These are phyloP conservation scores for Pterostichus niger DNA, from an alignment of 2,888 invertebrate species.

Conservation along the genomic window DNA sequence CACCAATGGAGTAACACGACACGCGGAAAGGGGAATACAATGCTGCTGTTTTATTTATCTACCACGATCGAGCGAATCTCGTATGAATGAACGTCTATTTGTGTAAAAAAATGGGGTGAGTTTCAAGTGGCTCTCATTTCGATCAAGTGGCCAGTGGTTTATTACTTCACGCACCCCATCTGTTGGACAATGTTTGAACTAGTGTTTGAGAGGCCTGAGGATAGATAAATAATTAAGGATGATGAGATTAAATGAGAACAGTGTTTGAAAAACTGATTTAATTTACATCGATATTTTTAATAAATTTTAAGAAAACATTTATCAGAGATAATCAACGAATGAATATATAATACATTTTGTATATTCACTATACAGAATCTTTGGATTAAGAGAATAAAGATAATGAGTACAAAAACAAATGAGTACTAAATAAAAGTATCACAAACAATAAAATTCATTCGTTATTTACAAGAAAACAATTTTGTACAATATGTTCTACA, in stretches of 20 bases:
- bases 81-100: conserved; percentile 36
- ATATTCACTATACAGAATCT: conserved; percentile 65
- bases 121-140: conserved; percentile 60
- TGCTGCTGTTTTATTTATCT: conserved; percentile 58
- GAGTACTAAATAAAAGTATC: conserved; percentile 21
- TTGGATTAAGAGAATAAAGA: conserved; percentile 57
- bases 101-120: conserved; percentile 61
- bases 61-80: conserved; percentile 34
- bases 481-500: conserved; percentile 60
- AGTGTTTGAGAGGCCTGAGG: neutral
- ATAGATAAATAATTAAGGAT: conserved; percentile 4
- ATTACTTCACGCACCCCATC: conserved; percentile 63
- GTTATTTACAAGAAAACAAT: conserved; percentile 58
- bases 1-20: neutral
- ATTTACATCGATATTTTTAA: conserved; percentile 67
- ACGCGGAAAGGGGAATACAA: conserved; percentile 25
- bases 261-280: conserved; percentile 64
- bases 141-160: conserved; percentile 64
- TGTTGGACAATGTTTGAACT: conserved; percentile 57
- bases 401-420: conserved; percentile 50
- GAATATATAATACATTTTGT: conserved; percentile 65
- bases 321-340: conserved; percentile 63
- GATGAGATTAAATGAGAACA: neutral
- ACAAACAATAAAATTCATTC: conserved; percentile 44
- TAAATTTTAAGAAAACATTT: conserved; percentile 68